Percentiles rank a stretch among this genome's conserved stretches.
Conservation (phyloP, 2,113 vertebrate genomes). For the Tachuris rubrigastra region DNA sequence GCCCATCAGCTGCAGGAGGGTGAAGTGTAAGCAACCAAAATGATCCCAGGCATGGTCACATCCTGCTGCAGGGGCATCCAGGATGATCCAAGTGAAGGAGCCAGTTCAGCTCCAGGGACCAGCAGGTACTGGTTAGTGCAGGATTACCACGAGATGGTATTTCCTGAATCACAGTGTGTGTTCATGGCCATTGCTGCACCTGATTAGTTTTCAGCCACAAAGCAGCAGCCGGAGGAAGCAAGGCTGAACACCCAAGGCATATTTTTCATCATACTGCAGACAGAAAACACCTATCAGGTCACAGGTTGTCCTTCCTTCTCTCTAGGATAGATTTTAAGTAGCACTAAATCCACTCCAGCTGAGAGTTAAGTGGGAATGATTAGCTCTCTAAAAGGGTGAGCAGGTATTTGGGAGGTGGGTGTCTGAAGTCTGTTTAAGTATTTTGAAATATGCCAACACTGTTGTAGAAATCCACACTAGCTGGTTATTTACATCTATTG, state of each 20-base stretch:
- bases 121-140: neutral
- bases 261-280: neutral
- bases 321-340: neutral
- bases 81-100: neutral
- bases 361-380: neutral
- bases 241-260: neutral
- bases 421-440: neutral
- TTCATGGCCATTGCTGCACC: neutral
- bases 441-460: conserved; percentile 12
- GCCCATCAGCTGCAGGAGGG: accelerated
- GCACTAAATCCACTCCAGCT: neutral
- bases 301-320: neutral
- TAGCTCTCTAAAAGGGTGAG: neutral
- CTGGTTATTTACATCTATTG: neutral
- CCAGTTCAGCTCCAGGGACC: neutral
- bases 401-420: neutral
- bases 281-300: neutral
- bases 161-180: neutral
- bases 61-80: neutral
- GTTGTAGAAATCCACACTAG: neutral
- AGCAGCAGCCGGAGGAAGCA: neutral
- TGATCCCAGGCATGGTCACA: neutral
- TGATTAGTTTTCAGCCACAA: neutral
- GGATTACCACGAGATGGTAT: neutral
- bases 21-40: neutral